Base-by-base conservation (phyloP, 2,113 vertebrate species). In the Pedionomus torquatus region DNA sequence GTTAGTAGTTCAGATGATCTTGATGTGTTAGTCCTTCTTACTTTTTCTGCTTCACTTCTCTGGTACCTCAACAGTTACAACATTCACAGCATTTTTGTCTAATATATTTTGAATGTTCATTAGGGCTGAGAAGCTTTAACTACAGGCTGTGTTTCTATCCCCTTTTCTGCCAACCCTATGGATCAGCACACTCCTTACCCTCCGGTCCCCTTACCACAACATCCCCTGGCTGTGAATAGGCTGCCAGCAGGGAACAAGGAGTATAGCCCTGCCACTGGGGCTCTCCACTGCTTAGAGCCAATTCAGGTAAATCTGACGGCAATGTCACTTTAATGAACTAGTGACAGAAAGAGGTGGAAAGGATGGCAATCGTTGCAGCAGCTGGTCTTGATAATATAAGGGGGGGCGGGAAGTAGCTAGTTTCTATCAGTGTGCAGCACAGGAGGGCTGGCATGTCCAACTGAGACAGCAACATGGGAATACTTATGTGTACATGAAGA, bases 231-330 rank as follows among this genome's bases (percentile, higher is more conserved):
- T 52, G 21, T 14, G 26, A 35, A 55, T 19, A 86, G n/a, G 24
- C 16, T n/a, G 44, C 9, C 5, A 17, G 35, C 9, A 41, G 21
- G 63, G 63, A 76, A 17, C 28, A 39, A 39, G 57, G 37, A 39
- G 12, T 1, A 2, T 3, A 6, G 37, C 17, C 33, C 31, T 43
- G n/a, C 14, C 11, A 17, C 6, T 0, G 2, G 11, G 19, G 37
- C 33, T 77, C 77, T 64, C 49, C 9, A 5, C 57, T 65, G 26
- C 28, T 44, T 58, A 26, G 23, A 25, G 51, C 33, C 28, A 70
- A 33, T 49, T 35, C 17, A 21, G 43, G 23, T n/a, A 23, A 58
- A 58, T 46, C 17, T 16, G 24, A 30, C 46, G 70, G 13, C 28
- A 57, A 19, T 17, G 10, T 39, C 55, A 41, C 28, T 5, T 30